These are phyloP conservation scores for Diadema setosum DNA, from an alignment of 35 echinoderm and acorn worm genomes.

Conservation along the genomic window DNA sequence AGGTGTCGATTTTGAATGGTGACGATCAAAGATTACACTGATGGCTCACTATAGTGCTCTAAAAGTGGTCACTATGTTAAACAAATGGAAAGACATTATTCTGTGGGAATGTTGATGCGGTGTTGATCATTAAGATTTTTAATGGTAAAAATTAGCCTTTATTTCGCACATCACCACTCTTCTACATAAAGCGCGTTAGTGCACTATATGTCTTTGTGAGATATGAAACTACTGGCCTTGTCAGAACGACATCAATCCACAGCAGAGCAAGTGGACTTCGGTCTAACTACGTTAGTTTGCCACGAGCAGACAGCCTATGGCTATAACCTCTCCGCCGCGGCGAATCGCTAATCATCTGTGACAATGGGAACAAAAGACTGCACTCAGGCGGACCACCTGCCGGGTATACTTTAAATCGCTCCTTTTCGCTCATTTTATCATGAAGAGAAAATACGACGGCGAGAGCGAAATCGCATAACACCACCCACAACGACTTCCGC, in stretches of 20 bases:
- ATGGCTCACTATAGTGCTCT: too few species aligned
- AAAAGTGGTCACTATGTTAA: too few species aligned
- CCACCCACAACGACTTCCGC: slow-evolving; percentile 29
- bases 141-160: too few species aligned
- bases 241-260: neutral
- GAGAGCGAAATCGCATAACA: slow-evolving; percentile 27
- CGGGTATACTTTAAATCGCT: slow-evolving; percentile 34
- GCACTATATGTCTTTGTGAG: neutral
- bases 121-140: too few species aligned
- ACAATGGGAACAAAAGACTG: slow-evolving; percentile 29
- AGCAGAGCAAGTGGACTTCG: neutral
- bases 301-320: neutral
- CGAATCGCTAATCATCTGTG: slow-evolving; percentile 27
- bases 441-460: slow-evolving; percentile 21
- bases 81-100: too few species aligned
- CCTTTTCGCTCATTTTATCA: slow-evolving; percentile 21
- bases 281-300: neutral
- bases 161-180: too few species aligned
- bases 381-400: slow-evolving; percentile 22
- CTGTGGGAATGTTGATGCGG: too few species aligned
- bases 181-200: too few species aligned
- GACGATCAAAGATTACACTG: too few species aligned
- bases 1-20: too few species aligned
- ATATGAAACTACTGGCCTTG: neutral
- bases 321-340: slow-evolving; percentile 4